These are phyloP conservation scores for Ichneumoninae sp. DNA, from an alignment of 2,888 invertebrate species.

Conservation along the genomic window DNA sequence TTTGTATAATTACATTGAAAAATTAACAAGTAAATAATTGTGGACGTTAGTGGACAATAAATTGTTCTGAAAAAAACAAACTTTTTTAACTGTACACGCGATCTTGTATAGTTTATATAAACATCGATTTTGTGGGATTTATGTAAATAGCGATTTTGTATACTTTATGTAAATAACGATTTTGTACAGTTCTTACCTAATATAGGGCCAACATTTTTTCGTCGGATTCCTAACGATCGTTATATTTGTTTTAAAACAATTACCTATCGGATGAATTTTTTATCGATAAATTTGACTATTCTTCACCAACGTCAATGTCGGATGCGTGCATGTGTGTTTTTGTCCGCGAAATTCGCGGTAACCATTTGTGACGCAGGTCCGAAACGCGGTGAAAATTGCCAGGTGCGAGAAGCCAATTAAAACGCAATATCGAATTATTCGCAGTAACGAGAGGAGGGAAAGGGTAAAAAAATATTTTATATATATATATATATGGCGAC, in stretches of 20 bases:
- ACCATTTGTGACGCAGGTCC: constrained; percentile 1
- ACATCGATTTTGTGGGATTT: too few relatives aligned
- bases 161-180: too few relatives aligned
- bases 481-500: too few relatives aligned
- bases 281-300: background rate
- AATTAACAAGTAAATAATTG: too few relatives aligned
- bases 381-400: constrained; percentile 8
- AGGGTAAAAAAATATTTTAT: background rate
- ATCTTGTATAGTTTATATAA: background rate
- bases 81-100: too few relatives aligned
- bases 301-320: background rate
- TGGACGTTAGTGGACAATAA: too few relatives aligned
- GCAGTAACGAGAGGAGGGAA: constrained; percentile 14
- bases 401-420: constrained; percentile 18
- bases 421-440: constrained; percentile 46
- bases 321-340: background rate
- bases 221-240: background rate
- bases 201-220: background rate
- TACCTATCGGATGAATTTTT: background rate
- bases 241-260: background rate
- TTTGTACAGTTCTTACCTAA: background rate
- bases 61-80: too few relatives aligned
- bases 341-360: constrained; percentile 3
- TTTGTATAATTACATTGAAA: too few relatives aligned
- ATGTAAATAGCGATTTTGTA: too few relatives aligned